Conservation (phyloP, 2,797 vertebrate species). For the Melanotaenia nigrans region DNA sequence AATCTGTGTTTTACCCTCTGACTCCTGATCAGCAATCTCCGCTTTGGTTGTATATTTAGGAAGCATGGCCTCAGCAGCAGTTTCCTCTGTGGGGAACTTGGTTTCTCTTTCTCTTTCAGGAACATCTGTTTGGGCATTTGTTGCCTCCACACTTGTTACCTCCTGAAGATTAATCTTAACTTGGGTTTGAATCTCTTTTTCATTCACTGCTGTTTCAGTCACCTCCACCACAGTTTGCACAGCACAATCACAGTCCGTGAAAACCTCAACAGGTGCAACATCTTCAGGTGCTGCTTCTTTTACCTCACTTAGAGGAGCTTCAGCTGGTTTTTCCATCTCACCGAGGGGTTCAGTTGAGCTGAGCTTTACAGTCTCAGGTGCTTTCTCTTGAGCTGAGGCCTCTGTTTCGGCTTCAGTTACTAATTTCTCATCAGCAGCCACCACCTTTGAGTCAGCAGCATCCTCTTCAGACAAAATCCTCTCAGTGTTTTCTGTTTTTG, state of each 20-base stretch:
- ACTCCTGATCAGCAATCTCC: slow-evolving; percentile 1
- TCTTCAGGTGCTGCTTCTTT: slow-evolving; percentile 21
- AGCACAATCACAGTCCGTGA: slow-evolving; percentile 45
- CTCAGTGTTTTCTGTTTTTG: slow-evolving; percentile 23
- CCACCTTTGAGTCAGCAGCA: slow-evolving; percentile 13
- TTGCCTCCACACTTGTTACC: slow-evolving; percentile 4
- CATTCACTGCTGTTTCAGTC: slow-evolving; percentile 43
- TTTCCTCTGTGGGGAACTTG: slow-evolving; percentile 1
- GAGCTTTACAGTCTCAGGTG: slow-evolving; percentile 26
- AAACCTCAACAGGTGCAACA: slow-evolving; percentile 34
- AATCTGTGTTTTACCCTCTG: slow-evolving; percentile 31
- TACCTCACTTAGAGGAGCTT: neutral
- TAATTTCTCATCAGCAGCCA: slow-evolving; percentile 21
- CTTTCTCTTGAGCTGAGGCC: slow-evolving; percentile 12
- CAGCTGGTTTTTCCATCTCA: slow-evolving; percentile 17
- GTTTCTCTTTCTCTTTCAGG: slow-evolving; percentile 5
- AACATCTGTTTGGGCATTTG: slow-evolving; percentile 1
- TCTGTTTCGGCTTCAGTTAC: slow-evolving; percentile 10
- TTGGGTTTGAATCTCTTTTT: slow-evolving; percentile 57
- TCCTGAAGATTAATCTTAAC: slow-evolving; percentile 64
- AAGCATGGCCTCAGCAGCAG: neutral
- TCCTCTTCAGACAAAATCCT: slow-evolving; percentile 13
- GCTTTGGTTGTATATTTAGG: neutral
- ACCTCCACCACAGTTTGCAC: slow-evolving; percentile 57
- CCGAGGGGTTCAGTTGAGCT: slow-evolving; percentile 3